A percentile compares a stretch with the other conserved stretches of the same genome.
These are phyloP conservation scores for Entelurus aequoreus DNA, from an alignment of 2,113 vertebrate genomes.

Conservation along the genomic window DNA sequence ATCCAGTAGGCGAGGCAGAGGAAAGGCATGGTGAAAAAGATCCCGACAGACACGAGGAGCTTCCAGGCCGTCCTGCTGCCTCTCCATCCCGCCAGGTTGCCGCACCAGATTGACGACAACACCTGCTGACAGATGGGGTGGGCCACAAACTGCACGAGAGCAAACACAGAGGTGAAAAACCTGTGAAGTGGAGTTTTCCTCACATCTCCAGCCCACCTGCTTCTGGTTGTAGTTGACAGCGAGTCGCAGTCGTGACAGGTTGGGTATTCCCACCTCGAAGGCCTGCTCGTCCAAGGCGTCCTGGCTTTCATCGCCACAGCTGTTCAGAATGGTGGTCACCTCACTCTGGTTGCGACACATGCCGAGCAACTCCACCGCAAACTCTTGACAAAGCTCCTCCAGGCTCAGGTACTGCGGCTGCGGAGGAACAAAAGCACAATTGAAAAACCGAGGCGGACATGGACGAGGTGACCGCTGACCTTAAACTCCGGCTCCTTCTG, in stretches of 20 bases:
- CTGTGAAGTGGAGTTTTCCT: background rate
- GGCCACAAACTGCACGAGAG: slow-evolving; percentile 78
- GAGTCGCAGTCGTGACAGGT: slow-evolving; percentile 79
- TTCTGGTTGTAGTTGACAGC: slow-evolving; percentile 87
- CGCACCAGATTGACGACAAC: slow-evolving; percentile 88
- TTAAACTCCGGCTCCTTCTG: slow-evolving; percentile 88
- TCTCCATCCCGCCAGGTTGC: slow-evolving; percentile 80
- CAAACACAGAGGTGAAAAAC: background rate
- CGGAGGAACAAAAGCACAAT: background rate
- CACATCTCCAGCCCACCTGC: slow-evolving; percentile 59
- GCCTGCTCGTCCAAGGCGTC: slow-evolving; percentile 70
- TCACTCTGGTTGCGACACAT: slow-evolving; percentile 91
- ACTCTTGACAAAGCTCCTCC: slow-evolving; percentile 82
- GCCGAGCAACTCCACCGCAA: slow-evolving; percentile 83
- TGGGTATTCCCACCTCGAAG: slow-evolving; percentile 87
- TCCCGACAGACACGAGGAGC: slow-evolving; percentile 76
- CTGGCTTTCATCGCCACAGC: slow-evolving; percentile 68
- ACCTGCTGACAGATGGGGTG: slow-evolving; percentile 92
- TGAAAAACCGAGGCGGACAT: background rate
- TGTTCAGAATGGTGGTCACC: slow-evolving; percentile 83
- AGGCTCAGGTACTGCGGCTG: slow-evolving; percentile 84
- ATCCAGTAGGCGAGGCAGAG: slow-evolving; percentile 84
- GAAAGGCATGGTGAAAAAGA: slow-evolving; percentile 85
- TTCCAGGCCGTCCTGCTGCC: slow-evolving; percentile 83
- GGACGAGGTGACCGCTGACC: slow-evolving; percentile 55